Percentiles rank a stretch among this genome's conserved stretches.
Conservation (phyloP, 2,113 vertebrate species). For the Eudorcas thomsonii region DNA sequence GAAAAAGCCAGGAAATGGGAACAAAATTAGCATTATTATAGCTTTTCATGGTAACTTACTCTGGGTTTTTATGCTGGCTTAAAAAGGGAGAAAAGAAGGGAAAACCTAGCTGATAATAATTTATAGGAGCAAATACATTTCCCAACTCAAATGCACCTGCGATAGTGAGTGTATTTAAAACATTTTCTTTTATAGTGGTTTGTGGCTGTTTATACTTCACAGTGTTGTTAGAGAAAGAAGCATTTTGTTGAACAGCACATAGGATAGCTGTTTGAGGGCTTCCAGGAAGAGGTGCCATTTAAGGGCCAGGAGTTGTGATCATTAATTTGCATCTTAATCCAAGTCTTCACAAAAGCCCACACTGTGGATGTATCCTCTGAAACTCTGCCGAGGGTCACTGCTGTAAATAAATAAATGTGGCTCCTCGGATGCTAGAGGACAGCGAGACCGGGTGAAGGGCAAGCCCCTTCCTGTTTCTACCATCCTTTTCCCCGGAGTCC, state of each 20-base stretch:
- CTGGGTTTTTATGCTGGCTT: conserved; percentile 59
- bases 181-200: conserved; percentile 32
- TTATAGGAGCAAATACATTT: conserved; percentile 45
- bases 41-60: conserved; percentile 74
- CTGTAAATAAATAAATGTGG: not conserved
- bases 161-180: conserved; percentile 27
- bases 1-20: conserved; percentile 75
- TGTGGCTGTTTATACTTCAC: conserved; percentile 24
- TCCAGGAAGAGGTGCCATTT: conserved; percentile 21
- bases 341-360: conserved; percentile 31
- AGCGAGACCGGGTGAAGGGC: not conserved
- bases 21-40: conserved; percentile 78
- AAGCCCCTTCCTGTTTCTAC: not conserved
- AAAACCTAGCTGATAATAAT: conserved; percentile 61
- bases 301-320: conserved; percentile 21
- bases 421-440: not conserved
- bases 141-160: conserved; percentile 24
- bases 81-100: conserved; percentile 17
- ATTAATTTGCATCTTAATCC: conserved; percentile 66
- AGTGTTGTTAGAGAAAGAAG: conserved; percentile 18
- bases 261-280: not conserved
- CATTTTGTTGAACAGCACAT: conserved; percentile 9
- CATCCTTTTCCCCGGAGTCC: not conserved
- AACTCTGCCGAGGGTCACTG: not conserved
- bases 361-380: not conserved